Percentiles rank a stretch among this genome's conserved stretches.
phyloP scores from a whole-genome alignment of 2,797 vertebrate genomes.

The Chromobotia macracanthus region DNA sequence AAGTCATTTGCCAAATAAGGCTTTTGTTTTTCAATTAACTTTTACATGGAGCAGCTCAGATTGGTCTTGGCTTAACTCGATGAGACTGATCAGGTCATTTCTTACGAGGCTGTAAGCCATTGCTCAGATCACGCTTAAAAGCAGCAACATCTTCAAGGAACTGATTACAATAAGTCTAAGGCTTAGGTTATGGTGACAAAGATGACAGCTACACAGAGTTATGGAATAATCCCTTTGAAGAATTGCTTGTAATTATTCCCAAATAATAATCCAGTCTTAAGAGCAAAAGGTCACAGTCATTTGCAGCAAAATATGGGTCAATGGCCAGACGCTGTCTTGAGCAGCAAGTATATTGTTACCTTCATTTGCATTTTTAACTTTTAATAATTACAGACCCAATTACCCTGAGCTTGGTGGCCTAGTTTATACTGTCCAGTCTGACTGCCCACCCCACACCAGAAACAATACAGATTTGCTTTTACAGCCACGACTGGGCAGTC shows the following conservation, averaged over 20 bases:
- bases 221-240: conserved; percentile 70
- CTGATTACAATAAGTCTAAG: conserved; percentile 54
- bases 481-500: neutral
- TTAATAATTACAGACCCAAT: conserved; percentile 76
- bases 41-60: conserved; percentile 14
- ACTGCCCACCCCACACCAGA: neutral
- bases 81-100: conserved; percentile 41
- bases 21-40: conserved; percentile 51
- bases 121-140: conserved; percentile 41
- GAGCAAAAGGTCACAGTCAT: conserved; percentile 68
- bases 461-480: conserved; percentile 40
- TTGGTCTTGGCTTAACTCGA: conserved; percentile 37
- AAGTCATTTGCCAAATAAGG: neutral
- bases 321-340: conserved; percentile 76
- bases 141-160: conserved; percentile 51
- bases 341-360: conserved; percentile 61
- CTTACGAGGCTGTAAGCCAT: conserved; percentile 41
- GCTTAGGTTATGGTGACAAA: conserved; percentile 54
- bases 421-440: conserved; percentile 69
- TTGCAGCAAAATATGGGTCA: conserved; percentile 78
- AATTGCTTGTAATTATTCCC: conserved; percentile 68
- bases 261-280: conserved; percentile 75
- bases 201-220: conserved; percentile 66
- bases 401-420: conserved; percentile 74
- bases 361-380: conserved; percentile 80